Percentiles rank a stretch among this genome's conserved stretches.
These are phyloP conservation scores for Arothron firmamentum DNA, from an alignment of 2,113 vertebrate genomes.

Conservation along the genomic window DNA sequence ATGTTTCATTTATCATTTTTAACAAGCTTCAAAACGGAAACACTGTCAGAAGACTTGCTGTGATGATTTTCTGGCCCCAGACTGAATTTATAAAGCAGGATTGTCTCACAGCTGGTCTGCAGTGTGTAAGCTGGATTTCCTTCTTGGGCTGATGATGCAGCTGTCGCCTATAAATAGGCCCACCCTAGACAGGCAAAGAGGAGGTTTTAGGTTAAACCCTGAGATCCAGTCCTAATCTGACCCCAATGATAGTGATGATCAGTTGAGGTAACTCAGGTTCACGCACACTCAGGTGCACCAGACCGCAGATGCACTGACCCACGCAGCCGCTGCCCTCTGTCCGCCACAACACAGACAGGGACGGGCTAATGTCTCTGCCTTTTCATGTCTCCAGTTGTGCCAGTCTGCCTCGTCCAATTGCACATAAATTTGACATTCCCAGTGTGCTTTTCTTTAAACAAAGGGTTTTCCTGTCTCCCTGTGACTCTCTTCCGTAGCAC, in stretches of 20 bases:
- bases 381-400: constrained; percentile 65
- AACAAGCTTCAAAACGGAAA: constrained; percentile 1
- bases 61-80: constrained; percentile 15
- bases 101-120: constrained; percentile 49
- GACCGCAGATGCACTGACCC: neutral
- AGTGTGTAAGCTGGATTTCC: constrained; percentile 51
- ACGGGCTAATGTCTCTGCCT: constrained; percentile 33
- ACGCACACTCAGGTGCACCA: too few relatives aligned
- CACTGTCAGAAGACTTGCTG: constrained; percentile 4
- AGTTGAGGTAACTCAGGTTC: constrained; percentile 27
- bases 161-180: constrained; percentile 72
- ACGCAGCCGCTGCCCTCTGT: constrained; percentile 23
- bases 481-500: constrained; percentile 43
- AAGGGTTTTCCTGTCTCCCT: constrained; percentile 59
- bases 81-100: constrained; percentile 34
- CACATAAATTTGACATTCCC: constrained; percentile 55
- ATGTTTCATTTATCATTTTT: constrained; percentile 8
- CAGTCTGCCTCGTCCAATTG: constrained; percentile 46
- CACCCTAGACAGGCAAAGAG: constrained; percentile 44
- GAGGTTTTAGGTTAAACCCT: constrained; percentile 60
- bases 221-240: constrained; percentile 56
- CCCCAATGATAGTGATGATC: constrained; percentile 48
- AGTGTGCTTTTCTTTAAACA: constrained; percentile 63
- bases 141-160: constrained; percentile 59
- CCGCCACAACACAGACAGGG: constrained; percentile 31